Evolutionary conservation across 2,113 vertebrate genomes (phyloP).

Genomic region (Myiozetetes cayanensis): DNA sequence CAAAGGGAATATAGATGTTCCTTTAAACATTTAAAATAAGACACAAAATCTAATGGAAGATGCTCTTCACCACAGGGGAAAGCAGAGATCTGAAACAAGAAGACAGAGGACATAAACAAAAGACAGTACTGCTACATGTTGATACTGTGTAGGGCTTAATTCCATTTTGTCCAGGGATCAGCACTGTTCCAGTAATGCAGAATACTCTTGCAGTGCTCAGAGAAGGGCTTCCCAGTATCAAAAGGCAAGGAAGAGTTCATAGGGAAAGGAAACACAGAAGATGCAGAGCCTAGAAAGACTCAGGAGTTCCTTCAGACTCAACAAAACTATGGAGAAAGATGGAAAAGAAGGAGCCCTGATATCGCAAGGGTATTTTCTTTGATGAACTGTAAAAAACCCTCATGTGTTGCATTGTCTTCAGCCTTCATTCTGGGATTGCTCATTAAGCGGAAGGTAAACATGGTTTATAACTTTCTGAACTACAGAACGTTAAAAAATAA

Average conservation of each 20-base stretch:
- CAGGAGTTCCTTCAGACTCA: background rate
- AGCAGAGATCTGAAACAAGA: background rate
- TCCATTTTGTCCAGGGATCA: background rate
- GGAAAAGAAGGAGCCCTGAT: background rate
- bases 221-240: background rate
- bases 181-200: background rate
- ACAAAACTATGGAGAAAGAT: background rate
- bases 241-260: background rate
- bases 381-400: constrained; percentile 1
- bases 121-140: background rate
- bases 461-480: background rate
- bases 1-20: background rate
- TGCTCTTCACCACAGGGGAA: background rate
- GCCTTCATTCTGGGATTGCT: background rate
- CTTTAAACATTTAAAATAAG: background rate
- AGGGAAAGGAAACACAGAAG: background rate
- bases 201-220: background rate
- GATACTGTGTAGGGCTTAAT: background rate
- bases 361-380: constrained; percentile 8
- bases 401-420: background rate
- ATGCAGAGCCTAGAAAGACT: background rate
- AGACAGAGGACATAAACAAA: background rate
- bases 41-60: background rate
- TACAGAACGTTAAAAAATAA: background rate
- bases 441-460: constrained; percentile 26